Percentiles rank a stretch among this genome's conserved stretches.
Evolutionary conservation across 2,113 vertebrate species (phyloP).

Genomic region (Amphilophus citrinellus): DNA sequence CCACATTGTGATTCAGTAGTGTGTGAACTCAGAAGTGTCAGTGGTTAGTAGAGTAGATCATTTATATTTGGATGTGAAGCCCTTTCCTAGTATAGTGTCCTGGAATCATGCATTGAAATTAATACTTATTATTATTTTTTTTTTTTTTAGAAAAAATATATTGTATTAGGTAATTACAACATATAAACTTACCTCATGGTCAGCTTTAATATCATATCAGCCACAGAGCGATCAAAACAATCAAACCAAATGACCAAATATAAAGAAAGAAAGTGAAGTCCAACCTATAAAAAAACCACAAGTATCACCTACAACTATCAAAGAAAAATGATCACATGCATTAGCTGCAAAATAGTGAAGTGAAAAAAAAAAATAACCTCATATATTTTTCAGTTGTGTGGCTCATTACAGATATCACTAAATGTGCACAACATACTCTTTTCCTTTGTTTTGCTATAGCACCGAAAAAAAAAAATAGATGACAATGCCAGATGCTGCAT

Average conservation of each 20-base stretch:
- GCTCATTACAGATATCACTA: neutral
- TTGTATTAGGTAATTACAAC: neutral
- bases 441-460: neutral
- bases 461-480: neutral
- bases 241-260: neutral
- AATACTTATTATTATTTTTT: neutral
- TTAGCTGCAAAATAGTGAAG: neutral
- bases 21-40: slow-evolving; percentile 26
- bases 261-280: neutral
- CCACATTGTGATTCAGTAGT: slow-evolving; percentile 13
- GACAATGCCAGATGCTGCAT: neutral
- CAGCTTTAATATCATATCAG: neutral
- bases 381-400: neutral
- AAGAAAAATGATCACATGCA: neutral
- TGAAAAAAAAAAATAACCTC: neutral
- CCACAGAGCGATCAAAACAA: neutral
- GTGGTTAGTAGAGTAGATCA: slow-evolving; percentile 35
- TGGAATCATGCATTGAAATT: neutral
- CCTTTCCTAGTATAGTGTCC: neutral
- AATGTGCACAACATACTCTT: neutral
- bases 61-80: neutral
- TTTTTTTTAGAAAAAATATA: neutral
- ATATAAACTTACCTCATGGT: neutral
- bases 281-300: neutral
- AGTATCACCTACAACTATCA: neutral